A percentile compares a stretch with the other conserved stretches of the same genome.
Evolutionary conservation across 2,888 invertebrate species (phyloP).

Genomic region (Tachina grossa): DNA sequence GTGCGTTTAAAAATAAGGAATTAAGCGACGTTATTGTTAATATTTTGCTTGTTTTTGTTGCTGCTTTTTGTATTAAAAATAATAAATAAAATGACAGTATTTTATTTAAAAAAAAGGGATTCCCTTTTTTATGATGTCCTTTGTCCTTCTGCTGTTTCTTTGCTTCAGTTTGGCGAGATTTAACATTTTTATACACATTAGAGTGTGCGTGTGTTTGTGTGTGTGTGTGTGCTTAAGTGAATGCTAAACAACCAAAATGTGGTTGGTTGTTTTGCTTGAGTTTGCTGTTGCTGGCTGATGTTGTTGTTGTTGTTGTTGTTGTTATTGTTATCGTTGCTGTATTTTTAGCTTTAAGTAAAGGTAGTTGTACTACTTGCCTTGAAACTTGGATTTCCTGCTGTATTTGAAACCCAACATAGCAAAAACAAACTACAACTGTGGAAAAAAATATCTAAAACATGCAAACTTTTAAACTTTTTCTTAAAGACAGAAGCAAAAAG

Average conservation of each 20-base stretch:
- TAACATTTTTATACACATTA: conserved; percentile 1
- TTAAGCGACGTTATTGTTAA: conserved; percentile 39
- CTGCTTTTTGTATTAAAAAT: conserved; percentile 40
- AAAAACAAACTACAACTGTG: neutral
- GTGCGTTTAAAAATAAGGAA: conserved; percentile 49
- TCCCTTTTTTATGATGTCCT: conserved; percentile 55
- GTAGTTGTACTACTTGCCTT: conserved; percentile 63
- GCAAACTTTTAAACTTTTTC: conserved; percentile 72
- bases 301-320: neutral
- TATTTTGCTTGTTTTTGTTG: conserved; percentile 10
- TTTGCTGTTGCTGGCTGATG: neutral
- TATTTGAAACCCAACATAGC: conserved; percentile 36
- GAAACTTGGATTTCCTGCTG: conserved; percentile 66
- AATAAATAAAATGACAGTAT: conserved; percentile 67
- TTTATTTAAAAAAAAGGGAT: conserved; percentile 51
- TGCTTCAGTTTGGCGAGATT: conserved; percentile 8
- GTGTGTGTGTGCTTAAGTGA: conserved; percentile 14
- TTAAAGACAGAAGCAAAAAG: conserved; percentile 28
- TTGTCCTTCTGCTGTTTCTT: conserved; percentile 41
- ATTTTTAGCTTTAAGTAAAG: conserved; percentile 51
- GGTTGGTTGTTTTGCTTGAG: conserved; percentile 53
- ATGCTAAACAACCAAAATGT: conserved; percentile 51
- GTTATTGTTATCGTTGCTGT: conserved; percentile 10
- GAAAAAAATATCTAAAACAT: conserved; percentile 60
- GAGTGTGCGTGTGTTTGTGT: conserved; percentile 2